These are phyloP conservation scores for Melanargia galathea DNA, from an alignment of 2,888 invertebrate genomes.

Conservation along the genomic window DNA sequence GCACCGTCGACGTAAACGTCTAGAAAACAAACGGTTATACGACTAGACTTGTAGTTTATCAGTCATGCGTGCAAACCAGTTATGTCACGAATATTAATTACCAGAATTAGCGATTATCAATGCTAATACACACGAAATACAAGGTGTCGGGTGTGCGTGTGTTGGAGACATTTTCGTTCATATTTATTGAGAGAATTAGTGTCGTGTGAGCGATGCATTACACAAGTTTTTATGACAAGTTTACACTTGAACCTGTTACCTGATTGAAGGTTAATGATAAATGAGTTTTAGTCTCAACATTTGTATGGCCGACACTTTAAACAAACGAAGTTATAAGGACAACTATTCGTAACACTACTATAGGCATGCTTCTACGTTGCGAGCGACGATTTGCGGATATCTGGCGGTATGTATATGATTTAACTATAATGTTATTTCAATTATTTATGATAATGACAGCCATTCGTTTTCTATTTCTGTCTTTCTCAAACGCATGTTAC, in stretches of 20 bases:
- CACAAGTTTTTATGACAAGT: constrained; percentile 1
- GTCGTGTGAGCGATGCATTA: not conserved
- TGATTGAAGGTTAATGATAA: not conserved
- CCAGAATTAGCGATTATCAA: constrained; percentile 15
- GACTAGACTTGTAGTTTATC: constrained; percentile 4
- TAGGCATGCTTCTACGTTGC: too few species aligned
- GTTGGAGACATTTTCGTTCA: constrained; percentile 3
- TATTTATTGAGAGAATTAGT: constrained; percentile 9
- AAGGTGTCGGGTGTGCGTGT: not conserved
- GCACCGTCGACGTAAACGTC: not conserved
- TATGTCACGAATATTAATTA: constrained; percentile 18
- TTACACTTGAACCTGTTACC: not conserved
- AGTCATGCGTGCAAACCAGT: constrained; percentile 12
- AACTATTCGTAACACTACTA: too few species aligned
- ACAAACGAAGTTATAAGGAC: too few species aligned
- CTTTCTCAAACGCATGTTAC: too few species aligned
- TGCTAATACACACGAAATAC: constrained; percentile 6
- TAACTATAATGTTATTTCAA: too few species aligned
- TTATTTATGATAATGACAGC: too few species aligned
- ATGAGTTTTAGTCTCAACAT: too few species aligned
- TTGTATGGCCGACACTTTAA: too few species aligned
- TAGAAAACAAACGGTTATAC: constrained; percentile 14
- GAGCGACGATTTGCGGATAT: too few species aligned
- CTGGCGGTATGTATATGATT: too few species aligned
- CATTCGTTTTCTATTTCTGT: too few species aligned